Conservation (phyloP, 2,113 vertebrate species). For the Acanthisitta chloris region DNA sequence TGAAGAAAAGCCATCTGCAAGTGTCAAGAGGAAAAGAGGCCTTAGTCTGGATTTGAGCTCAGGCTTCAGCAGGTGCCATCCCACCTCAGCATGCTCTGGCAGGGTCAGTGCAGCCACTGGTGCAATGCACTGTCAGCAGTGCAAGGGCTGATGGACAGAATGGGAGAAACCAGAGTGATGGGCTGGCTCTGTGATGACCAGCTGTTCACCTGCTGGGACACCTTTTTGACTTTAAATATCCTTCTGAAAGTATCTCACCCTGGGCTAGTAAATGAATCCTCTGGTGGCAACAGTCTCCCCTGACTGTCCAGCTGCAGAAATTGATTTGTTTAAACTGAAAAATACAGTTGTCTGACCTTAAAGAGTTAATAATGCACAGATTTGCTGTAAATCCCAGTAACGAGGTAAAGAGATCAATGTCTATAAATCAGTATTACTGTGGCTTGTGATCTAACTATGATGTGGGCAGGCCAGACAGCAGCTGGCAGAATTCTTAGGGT, state of each 20-base stretch:
- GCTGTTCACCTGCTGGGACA: neutral
- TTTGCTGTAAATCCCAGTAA: neutral
- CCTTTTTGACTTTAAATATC: neutral
- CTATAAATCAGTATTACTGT: neutral
- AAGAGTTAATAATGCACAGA: neutral
- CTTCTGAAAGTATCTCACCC: neutral
- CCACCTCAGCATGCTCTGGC: rapidly evolving
- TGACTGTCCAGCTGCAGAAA: neutral
- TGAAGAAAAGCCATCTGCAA: neutral
- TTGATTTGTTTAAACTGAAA: neutral
- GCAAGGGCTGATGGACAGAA: neutral
- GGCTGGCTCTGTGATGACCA: rapidly evolving
- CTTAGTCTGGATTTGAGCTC: neutral
- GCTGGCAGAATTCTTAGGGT: neutral
- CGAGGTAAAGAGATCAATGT: neutral
- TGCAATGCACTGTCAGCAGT: rapidly evolving
- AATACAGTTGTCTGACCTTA: neutral
- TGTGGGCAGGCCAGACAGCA: neutral
- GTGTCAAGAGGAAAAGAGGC: too few species aligned
- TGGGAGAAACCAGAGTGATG: neutral
- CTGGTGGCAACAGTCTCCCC: neutral
- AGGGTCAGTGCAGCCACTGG: neutral
- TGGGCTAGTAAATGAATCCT: neutral
- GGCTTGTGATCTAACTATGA: neutral
- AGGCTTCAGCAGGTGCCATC: neutral